phyloP scores from a whole-genome alignment of 2,113 vertebrate species.

The Bubo blakistoni region DNA sequence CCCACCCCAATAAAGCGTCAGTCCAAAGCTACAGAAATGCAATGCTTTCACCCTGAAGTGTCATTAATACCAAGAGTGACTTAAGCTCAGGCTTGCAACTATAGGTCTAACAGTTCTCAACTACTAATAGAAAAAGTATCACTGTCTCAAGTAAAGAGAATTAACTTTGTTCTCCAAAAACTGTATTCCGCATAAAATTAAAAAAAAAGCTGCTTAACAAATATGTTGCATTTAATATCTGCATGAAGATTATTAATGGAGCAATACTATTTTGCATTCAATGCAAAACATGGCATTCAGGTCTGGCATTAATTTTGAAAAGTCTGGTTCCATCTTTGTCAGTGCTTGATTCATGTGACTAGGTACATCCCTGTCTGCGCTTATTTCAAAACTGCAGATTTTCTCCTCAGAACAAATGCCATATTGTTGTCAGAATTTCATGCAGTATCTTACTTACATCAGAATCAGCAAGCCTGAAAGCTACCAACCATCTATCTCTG shows the following conservation, averaged over 20 bases:
- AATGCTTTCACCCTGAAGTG: background rate
- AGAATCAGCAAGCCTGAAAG: background rate
- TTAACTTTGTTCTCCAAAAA: background rate
- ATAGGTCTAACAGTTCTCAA: background rate
- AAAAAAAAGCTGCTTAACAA: background rate
- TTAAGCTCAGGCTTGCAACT: background rate
- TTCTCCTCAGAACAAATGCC: background rate
- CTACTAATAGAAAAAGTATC: background rate
- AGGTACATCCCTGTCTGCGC: rapidly evolving
- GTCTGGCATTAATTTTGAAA: background rate
- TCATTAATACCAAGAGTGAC: background rate
- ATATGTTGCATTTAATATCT: background rate
- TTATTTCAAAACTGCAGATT: background rate
- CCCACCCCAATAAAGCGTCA: background rate
- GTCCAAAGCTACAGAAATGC: background rate
- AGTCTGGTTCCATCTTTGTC: background rate
- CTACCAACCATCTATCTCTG: background rate
- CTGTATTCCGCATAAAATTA: background rate
- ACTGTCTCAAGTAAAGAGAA: background rate
- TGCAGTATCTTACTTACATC: background rate
- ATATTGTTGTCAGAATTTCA: background rate
- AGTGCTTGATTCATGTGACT: background rate
- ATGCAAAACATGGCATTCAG: background rate
- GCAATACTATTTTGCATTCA: background rate
- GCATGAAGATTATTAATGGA: background rate